Base-by-base conservation (phyloP, 1,140 invertebrate species). In the Lucilia cuprina region DNA sequence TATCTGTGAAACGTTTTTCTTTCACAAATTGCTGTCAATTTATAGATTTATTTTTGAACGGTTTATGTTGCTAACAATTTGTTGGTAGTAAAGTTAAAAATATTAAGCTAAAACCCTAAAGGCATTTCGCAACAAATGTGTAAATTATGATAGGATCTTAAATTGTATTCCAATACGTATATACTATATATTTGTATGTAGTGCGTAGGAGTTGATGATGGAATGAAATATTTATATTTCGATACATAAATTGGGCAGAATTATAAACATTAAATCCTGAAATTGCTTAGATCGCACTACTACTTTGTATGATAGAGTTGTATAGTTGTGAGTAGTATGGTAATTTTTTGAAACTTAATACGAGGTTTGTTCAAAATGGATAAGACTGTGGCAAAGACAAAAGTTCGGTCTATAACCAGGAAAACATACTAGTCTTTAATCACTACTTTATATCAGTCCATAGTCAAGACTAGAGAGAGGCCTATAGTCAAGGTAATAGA, bases 201-300 rank as follows among this genome's bases (percentile, higher is more conserved):
- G n/a, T 70, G 65, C 65, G 65, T 70, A 12, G 65, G 65, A 21
- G 65, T 70, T 70, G n/a, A 55, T 70, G n/a, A 55, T 55, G 50
- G 50, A 55, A 55, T 12, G 12, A 55, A 14, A 55, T 55, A 55
- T 55, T 41, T 60, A n/a, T 60, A 17, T 60, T n/a, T n/a, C 13
- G 55, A 17, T 60, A 7, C 55, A 60, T 60, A 60, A 60, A 60
- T 70, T 25, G 25, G n/a, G 5, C 19, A 70, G 65, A 70, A 21
- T 9, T 10, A 25, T 70, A 70, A 70, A 70, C 41, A 41, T 41
- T 25, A 70, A 25, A 21, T 21, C 17, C 10, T 12, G 19, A 70
- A 7, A 70, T 70, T 70, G 25, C 41, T 41, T 41, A 10, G 41
- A 10, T 8, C 5, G 10, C 41, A 41, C 41, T 41, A 41, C 41